Evolutionary conservation across 2,113 vertebrate species (phyloP), one percentile per base, ranked within the genome.

Genomic region (Xiphophorus hellerii): DNA sequence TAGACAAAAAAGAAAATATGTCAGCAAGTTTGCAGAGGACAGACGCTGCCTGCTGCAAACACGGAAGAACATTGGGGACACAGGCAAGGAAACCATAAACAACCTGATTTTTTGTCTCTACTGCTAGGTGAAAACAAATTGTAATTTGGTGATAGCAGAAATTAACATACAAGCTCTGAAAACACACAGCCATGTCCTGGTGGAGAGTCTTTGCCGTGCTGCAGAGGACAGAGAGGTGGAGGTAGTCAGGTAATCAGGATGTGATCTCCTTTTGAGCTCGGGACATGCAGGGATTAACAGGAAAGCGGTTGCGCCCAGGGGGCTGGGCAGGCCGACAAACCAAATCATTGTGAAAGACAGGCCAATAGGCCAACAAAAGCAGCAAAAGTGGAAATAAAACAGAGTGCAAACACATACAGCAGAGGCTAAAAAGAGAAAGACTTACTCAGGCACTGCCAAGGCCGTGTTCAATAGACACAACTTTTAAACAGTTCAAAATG

Each of bases 221-320:
- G 88, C 86, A 74, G 88, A 88, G 85, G 88, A 89, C 86, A 90
- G 87, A 90, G 88, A 89, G 80, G 87, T 90, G 87, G 86, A 92
- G 90, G 86, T 88, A 80, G 88, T 93, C 91, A 92, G 89, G 87
- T 93, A 88, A 88, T 90, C 90, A 82, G 88, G 87, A 82, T 83
- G 88, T 91, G 91, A 92, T 93, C 91, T 91, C 90, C 89, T 90
- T 92, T 91, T 87, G 82, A 91, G 90, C 90, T 91, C 86, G 80
- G 87, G 82, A 87, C 89, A 93, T 88, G 90, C 71, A 85, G 88
- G 90, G 90, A 92, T 92, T 92, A 92, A 89, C 88, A 84, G 86
- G 85, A 90, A 84, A 90, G 88, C 85, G 68, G 85, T 87, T 70
- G 58, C 84, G 88, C 81, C 77, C 84, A 84, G 86, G 70, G 81